A percentile compares a stretch with the other conserved stretches of the same genome.
These are phyloP conservation scores for Andrena bicolor DNA, from an alignment of 2,888 invertebrate species.

Conservation along the genomic window DNA sequence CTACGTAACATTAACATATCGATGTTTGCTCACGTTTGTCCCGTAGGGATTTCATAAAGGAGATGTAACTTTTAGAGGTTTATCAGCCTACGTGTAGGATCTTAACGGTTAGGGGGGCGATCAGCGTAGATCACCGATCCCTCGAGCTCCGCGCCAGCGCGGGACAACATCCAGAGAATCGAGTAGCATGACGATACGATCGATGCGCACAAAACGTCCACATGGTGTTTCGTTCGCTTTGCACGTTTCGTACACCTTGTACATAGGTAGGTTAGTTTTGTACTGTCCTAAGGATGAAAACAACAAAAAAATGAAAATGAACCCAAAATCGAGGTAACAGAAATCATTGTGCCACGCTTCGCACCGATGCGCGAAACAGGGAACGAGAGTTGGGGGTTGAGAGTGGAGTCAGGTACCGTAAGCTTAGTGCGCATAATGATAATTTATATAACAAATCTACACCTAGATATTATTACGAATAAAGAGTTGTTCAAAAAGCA, in stretches of 20 bases:
- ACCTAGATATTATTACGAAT: constrained; percentile 53
- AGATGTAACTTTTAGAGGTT: constrained; percentile 1
- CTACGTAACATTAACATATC: constrained; percentile 4
- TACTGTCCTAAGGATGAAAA: constrained; percentile 72
- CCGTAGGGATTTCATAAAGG: constrained; percentile 15
- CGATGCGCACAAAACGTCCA: constrained; percentile 41
- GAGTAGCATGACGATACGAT: constrained; percentile 27
- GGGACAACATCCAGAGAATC: constrained; percentile 6
- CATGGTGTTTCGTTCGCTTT: constrained; percentile 63
- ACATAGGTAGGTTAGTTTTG: constrained; percentile 84
- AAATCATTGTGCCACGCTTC: constrained; percentile 40
- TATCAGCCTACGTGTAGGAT: constrained; percentile 14
- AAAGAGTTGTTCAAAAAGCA: constrained; percentile 48
- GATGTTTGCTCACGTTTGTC: constrained; percentile 38
- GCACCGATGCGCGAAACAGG: not conserved
- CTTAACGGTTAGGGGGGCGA: not conserved
- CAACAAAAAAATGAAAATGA: constrained; percentile 23
- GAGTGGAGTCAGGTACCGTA: constrained; percentile 15
- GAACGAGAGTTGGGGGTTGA: constrained; percentile 18
- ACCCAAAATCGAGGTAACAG: constrained; percentile 22
- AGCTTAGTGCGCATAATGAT: constrained; percentile 53
- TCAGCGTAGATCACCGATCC: constrained; percentile 9
- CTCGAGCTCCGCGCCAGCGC: not conserved
- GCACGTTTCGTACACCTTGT: constrained; percentile 77
- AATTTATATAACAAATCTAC: constrained; percentile 64